phyloP scores from a whole-genome alignment of 2,888 invertebrate genomes.

The Lithophane semibrunnea region DNA sequence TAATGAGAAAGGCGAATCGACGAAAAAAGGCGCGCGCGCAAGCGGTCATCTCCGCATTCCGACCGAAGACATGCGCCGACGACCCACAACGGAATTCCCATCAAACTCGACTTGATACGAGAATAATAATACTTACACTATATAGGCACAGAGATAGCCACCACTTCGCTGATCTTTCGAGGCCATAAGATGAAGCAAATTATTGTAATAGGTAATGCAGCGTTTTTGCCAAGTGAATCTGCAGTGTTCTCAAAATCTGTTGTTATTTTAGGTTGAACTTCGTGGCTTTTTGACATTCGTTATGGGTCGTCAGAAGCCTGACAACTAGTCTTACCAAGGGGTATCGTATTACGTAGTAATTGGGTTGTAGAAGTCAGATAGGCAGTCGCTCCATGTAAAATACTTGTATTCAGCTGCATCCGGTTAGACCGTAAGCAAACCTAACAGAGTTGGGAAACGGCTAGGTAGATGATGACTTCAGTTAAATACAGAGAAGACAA shows the following conservation, averaged over 20 bases:
- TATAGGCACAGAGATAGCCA: conserved; percentile 53
- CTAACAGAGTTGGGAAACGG: no score
- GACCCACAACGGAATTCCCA: conserved; percentile 82
- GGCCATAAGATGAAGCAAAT: conserved; percentile 31
- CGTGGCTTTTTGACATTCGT: no score
- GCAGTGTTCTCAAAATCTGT: neutral
- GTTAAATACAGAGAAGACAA: neutral
- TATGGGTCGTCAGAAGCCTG: no score
- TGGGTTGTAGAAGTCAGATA: no score
- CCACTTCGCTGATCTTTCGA: conserved; percentile 40
- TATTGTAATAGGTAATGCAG: conserved; percentile 29
- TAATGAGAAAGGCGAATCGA: conserved; percentile 79
- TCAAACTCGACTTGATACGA: conserved; percentile 64
- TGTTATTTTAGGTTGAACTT: neutral
- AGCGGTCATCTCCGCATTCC: conserved; percentile 89
- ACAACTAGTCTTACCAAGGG: no score
- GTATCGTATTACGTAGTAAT: no score
- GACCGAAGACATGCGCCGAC: conserved; percentile 74
- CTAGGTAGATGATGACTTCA: no score
- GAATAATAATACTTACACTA: conserved; percentile 65
- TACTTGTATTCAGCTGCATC: no score
- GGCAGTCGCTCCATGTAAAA: no score
- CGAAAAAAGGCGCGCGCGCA: conserved; percentile 70
- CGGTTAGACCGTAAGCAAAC: no score
- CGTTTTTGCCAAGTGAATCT: neutral